Evolutionary conservation across 2,113 vertebrate genomes (phyloP).

Genomic region (Cyphomyrus discorhynchus): DNA sequence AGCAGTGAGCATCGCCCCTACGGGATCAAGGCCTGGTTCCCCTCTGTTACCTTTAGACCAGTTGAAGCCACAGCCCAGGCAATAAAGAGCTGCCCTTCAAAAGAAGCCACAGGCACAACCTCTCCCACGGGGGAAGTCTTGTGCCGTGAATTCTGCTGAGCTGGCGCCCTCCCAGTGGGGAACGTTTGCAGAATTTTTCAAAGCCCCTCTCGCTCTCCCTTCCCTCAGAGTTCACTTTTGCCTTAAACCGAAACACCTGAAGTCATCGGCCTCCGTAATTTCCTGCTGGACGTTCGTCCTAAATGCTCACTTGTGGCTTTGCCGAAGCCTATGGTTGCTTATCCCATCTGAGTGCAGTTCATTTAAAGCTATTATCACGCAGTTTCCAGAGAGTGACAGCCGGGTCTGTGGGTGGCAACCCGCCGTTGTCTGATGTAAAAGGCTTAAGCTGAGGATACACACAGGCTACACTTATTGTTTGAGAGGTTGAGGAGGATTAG

Average conservation of each 20-base stretch:
- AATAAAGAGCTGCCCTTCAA: not conserved
- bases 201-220: not conserved
- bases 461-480: not conserved
- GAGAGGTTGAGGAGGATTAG: not conserved
- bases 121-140: not conserved
- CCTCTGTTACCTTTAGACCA: not conserved
- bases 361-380: not conserved
- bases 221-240: not conserved
- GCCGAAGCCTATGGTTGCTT: not conserved
- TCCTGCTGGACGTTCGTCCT: not conserved
- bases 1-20: not conserved
- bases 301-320: not conserved
- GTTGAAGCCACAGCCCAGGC: not conserved
- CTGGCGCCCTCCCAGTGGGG: conserved; percentile 35
- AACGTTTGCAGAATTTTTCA: conserved; percentile 46
- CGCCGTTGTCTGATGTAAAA: not conserved
- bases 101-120: not conserved
- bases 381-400: not conserved
- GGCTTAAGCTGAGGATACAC: not conserved
- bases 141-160: conserved; percentile 26
- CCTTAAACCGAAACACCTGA: not conserved
- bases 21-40: not conserved
- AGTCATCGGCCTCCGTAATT: not conserved
- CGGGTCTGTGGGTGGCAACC: not conserved
- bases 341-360: not conserved